Evolutionary conservation across 2,113 vertebrate species (phyloP).

Genomic region (Strix uralensis): DNA sequence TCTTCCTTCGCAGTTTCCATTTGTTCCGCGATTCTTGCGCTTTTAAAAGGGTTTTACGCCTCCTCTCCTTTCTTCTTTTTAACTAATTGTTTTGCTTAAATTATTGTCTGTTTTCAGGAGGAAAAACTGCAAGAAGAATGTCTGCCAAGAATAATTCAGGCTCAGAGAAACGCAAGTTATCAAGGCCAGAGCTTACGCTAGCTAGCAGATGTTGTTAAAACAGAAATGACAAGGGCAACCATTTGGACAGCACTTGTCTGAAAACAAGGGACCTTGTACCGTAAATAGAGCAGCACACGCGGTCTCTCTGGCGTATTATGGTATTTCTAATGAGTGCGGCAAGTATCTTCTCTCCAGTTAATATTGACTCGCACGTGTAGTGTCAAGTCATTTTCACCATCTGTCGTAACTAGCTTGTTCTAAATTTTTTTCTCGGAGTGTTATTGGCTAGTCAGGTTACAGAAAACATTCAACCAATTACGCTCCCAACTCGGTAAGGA

Average conservation of each 20-base stretch:
- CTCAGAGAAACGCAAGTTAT: not conserved
- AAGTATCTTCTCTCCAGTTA: not conserved
- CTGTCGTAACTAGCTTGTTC: conserved; percentile 14
- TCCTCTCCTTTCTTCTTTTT: not conserved
- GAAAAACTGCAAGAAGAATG: not conserved
- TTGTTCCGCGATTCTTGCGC: not conserved
- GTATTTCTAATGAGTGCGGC: not conserved
- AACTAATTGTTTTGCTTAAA: not conserved
- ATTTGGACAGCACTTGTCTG: not conserved
- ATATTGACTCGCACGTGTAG: not conserved
- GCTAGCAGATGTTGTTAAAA: conserved; percentile 6
- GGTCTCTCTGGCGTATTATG: not conserved
- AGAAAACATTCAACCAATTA: conserved; percentile 59
- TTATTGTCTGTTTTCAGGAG: not conserved
- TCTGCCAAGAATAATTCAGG: not conserved
- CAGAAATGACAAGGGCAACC: not conserved
- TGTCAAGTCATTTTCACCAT: conserved; percentile 34
- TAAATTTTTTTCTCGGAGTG: conserved; percentile 23
- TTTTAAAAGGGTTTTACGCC: not conserved
- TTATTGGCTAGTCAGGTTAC: conserved; percentile 52
- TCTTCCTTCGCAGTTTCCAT: not conserved
- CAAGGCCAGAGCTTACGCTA: conserved; percentile 4
- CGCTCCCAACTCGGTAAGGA: conserved; percentile 24
- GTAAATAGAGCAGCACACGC: not conserved
- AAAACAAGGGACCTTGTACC: not conserved